Base-by-base conservation (phyloP, 1,140 invertebrate genomes). In the Bombus balteatus region DNA sequence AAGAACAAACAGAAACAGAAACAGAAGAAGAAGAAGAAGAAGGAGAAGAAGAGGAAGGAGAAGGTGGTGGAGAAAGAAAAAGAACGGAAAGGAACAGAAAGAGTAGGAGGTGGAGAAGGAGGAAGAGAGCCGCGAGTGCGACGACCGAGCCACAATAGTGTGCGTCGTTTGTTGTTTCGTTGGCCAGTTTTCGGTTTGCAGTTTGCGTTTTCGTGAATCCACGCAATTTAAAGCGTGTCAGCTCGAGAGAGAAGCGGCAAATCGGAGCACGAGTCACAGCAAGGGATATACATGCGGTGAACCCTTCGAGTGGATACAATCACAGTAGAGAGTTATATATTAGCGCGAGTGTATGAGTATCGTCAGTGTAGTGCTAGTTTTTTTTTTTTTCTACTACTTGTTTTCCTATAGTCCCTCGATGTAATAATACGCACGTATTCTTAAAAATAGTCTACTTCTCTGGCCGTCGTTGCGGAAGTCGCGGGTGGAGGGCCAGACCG, bases 91-190 rank as follows among this genome's bases (percentile, higher is more conserved):
- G 59, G 57, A 66, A 74, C 6, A 66, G 59, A 75, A 87, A 41
- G 85, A 87, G 70, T 65, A 79, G 81, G 66, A 84, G 89, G 81
- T 75, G 86, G 86, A 72, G 86, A 83, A 87, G 75, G 88, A 90
- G 78, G 89, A 89, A 87, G 86, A 90, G 86, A 88, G 88, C 83
- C 82, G 88, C 89, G 89, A 90, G 89, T 90, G 89, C 89, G 89
- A 90, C 89, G 89, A 90, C 89, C 89, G 88, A 81, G 66, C 81
- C 72, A 83, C 83, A 85, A 89, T 89, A 90, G 89, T 90, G 88
- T 82, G 83, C 86, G 78, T 70, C 86, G 89, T 89, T 90, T 90
- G 89, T 90, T 90, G 86, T 90, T 90, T 85, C 89, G 83, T 81
- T 68, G 88, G 78, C 89, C 86, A 78, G 85, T 87, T 82, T 81